Evolutionary conservation across 2,113 vertebrate species (phyloP), one percentile per base, ranked within the genome.

Genomic region (Antechinus stuartii): DNA sequence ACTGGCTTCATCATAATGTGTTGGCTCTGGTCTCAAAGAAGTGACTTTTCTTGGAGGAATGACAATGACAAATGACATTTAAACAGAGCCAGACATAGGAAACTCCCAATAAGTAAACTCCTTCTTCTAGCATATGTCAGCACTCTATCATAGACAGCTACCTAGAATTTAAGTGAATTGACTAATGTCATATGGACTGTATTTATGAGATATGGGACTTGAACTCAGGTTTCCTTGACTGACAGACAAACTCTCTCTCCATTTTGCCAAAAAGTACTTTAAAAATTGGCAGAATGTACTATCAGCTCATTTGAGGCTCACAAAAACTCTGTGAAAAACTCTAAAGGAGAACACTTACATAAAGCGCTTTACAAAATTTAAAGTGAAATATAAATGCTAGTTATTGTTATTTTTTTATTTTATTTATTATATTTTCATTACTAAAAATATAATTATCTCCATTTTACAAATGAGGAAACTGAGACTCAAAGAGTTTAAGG

Each of bases 381-480:
- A 68, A 68, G 12, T 68, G 30, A 68, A 35, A 68, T 68, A 35
- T 35, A 35, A 35, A 35, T 68, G 12, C 30, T 68, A 61, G 57
- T 11, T 35, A 11, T 35, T 61, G 27, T 35, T 61, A 61, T 68
- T 68, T 68, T 30, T 35, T 52, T 11, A 42, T 50, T 52, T 52
- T 52, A 11, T 52, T 52, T 52, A 14, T 23, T 24, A 55, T 55
- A 23, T 5, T 22, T 55, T 55, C 19, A 23, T 84, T 42, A 42
- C 19, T 42, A 42, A 84, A 90, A 52, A 11, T 49, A 84, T 47
- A 56, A 91, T 46, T 57, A 10, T 93, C 6, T 68, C 49, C 89
- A 22, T 95, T 96, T 94, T 91, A 91, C 35, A 30, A 14, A 93
- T 89, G 8, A 89, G 25, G 93, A 94, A 92, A 90, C 84, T 84